Evolutionary conservation across 2,797 vertebrate genomes (phyloP).

Genomic region (Cyprinodon diabolis): DNA sequence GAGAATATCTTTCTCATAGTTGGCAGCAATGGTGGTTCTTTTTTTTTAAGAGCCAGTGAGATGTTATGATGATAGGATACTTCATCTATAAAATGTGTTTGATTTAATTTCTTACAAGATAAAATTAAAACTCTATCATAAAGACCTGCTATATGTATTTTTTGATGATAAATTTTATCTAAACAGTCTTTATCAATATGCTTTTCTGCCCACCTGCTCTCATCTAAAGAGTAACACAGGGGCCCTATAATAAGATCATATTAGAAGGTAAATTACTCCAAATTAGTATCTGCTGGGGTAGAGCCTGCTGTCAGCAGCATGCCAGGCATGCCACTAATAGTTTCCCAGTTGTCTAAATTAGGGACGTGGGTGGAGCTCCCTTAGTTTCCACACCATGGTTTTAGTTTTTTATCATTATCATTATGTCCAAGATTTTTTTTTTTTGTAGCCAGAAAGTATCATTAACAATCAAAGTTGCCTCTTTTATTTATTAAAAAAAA

Average conservation of each 20-base stretch:
- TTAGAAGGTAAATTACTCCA: neutral
- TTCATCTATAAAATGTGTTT: no score
- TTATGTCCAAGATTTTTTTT: neutral
- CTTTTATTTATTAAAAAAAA: neutral
- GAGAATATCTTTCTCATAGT: conserved; percentile 35
- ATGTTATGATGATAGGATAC: no score
- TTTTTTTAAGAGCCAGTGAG: neutral
- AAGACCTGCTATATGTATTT: no score
- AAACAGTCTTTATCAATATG: no score
- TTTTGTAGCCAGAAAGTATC: neutral
- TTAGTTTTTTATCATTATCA: no score
- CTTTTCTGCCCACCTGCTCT: no score
- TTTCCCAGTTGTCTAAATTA: neutral
- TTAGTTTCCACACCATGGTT: neutral
- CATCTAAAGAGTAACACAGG: no score
- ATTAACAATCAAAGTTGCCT: neutral
- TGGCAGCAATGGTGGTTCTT: conserved; percentile 11
- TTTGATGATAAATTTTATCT: no score
- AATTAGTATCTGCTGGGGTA: neutral
- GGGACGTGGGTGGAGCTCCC: neutral
- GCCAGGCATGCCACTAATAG: neutral
- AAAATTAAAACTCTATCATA: no score
- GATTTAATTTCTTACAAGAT: no score
- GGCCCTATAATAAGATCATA: neutral
- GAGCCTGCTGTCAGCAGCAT: neutral